Percentiles rank a stretch among this genome's conserved stretches.
Evolutionary conservation across 2,797 vertebrate genomes (phyloP).

Genomic region (Yasuhikotakia modesta): DNA sequence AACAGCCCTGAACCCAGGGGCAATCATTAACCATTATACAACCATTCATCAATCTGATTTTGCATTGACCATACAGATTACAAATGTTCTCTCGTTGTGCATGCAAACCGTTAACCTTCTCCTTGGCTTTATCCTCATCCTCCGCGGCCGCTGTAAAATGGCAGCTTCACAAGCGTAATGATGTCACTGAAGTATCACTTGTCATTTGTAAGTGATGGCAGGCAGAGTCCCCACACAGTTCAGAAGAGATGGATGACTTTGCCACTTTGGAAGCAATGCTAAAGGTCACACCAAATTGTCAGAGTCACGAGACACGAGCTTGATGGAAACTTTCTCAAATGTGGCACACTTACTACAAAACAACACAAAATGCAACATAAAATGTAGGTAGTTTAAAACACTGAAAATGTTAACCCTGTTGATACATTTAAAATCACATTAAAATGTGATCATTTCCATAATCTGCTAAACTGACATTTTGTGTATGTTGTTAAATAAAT

Average conservation of each 20-base stretch:
- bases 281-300: constrained; percentile 59
- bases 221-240: constrained; percentile 46
- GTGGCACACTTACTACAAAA: not conserved
- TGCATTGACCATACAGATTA: constrained; percentile 35
- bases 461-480: too few species aligned
- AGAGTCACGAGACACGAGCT: constrained; percentile 9
- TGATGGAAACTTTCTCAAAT: not conserved
- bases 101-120: constrained; percentile 38
- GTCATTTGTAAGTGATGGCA: constrained; percentile 61
- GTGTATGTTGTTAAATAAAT: too few species aligned
- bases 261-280: constrained; percentile 43
- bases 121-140: constrained; percentile 20
- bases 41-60: constrained; percentile 42
- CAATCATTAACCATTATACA: constrained; percentile 46
- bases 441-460: too few species aligned
- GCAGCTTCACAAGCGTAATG: constrained; percentile 30
- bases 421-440: too few species aligned
- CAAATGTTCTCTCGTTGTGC: constrained; percentile 19
- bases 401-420: not conserved
- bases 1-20: constrained; percentile 42
- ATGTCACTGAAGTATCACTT: constrained; percentile 61
- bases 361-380: too few species aligned
- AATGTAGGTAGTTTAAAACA: not conserved
- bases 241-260: constrained; percentile 58
- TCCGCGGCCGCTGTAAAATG: constrained; percentile 31